Conservation (phyloP, 2,888 invertebrate genomes). For the Ormyrus rosae region DNA sequence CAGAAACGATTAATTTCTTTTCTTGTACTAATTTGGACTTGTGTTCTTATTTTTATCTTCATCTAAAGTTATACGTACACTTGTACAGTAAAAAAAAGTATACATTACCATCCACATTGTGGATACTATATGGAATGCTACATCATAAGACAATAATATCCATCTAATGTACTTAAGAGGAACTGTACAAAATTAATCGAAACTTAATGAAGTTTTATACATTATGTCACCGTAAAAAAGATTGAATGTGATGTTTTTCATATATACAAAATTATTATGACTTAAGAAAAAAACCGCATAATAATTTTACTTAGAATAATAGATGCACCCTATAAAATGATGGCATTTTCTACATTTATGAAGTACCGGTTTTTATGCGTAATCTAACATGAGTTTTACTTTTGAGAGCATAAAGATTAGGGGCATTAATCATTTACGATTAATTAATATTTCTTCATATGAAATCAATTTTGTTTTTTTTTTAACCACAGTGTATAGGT, state of each 20-base stretch:
- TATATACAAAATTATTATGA: constrained; percentile 44
- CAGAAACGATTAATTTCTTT: constrained; percentile 39
- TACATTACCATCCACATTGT: constrained; percentile 58
- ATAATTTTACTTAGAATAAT: constrained; percentile 31
- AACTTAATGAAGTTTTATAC: constrained; percentile 58
- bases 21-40: constrained; percentile 50
- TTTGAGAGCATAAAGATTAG: constrained; percentile 50
- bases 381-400: constrained; percentile 45
- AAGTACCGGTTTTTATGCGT: constrained; percentile 39
- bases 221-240: constrained; percentile 50
- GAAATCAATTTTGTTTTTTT: constrained; percentile 38
- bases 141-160: constrained; percentile 52
- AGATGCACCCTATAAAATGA: constrained; percentile 30
- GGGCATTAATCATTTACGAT: constrained; percentile 32
- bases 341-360: constrained; percentile 46
- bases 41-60: constrained; percentile 31
- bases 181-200: constrained; percentile 60
- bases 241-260: constrained; percentile 41
- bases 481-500: constrained; percentile 35
- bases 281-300: constrained; percentile 16
- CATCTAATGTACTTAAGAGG: constrained; percentile 57
- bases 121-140: constrained; percentile 57
- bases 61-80: constrained; percentile 49
- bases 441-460: constrained; percentile 28
- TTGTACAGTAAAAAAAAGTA: constrained; percentile 53